A percentile compares a stretch with the other conserved stretches of the same genome.
These are phyloP conservation scores for Cydia splendana DNA, from an alignment of 1,140 invertebrate species.

Conservation along the genomic window DNA sequence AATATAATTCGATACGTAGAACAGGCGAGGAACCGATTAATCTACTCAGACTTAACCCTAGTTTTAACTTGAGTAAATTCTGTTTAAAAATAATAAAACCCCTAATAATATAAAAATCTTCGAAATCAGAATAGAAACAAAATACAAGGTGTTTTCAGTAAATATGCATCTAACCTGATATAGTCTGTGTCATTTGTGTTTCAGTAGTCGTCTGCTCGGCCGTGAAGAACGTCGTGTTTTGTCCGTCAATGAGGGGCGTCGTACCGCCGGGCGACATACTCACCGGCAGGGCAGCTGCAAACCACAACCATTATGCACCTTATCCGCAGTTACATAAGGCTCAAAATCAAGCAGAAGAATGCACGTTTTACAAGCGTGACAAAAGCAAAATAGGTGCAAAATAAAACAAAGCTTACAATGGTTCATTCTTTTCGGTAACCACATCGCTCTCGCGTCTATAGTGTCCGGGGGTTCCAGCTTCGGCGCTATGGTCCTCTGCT, in stretches of 20 bases:
- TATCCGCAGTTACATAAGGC: constrained; percentile 35
- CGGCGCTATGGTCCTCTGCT: constrained; percentile 67
- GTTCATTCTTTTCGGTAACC: constrained; percentile 82
- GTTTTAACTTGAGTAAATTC: too few species aligned
- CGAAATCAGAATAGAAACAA: too few species aligned
- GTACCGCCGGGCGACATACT: constrained; percentile 71
- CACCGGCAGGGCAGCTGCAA: constrained; percentile 71
- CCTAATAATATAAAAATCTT: too few species aligned
- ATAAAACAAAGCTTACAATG: constrained; percentile 82
- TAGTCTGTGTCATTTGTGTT: constrained; percentile 67
- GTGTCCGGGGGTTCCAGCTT: constrained; percentile 75
- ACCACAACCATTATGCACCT: constrained; percentile 35
- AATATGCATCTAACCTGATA: constrained; percentile 52
- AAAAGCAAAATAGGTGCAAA: constrained; percentile 40
- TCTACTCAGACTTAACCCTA: too few species aligned
- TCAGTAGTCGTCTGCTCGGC: constrained; percentile 65
- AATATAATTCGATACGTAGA: too few species aligned
- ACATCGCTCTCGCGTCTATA: constrained; percentile 79
- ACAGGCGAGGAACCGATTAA: too few species aligned
- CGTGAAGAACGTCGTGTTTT: constrained; percentile 64
- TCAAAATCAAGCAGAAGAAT: constrained; percentile 36
- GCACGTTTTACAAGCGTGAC: constrained; percentile 40
- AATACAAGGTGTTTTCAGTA: too few species aligned
- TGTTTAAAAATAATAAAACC: too few species aligned
- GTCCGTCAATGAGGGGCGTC: constrained; percentile 64